Evolutionary conservation across 2,113 vertebrate genomes (phyloP), one percentile per base, ranked within the genome.

Genomic region (Salvelinus fontinalis): DNA sequence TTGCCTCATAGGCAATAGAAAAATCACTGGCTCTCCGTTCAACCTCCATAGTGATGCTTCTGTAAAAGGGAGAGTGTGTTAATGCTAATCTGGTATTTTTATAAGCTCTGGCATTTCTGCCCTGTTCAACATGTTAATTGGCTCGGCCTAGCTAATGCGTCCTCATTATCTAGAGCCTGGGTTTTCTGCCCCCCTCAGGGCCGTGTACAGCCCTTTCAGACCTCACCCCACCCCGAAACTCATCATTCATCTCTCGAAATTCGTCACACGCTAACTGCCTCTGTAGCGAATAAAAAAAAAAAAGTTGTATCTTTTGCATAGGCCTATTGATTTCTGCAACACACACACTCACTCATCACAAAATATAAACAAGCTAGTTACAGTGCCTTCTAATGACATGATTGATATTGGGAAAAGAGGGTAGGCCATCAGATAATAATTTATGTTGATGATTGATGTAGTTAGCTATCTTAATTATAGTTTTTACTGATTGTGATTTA

Each of bases 1-100:
- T 93, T 87, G 72, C 88, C 77, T 90, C 78, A 73, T 91, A 83
- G 89, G 83, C 84, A 84, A 77, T 57, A 75, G 72, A 59, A 86
- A 83, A 84, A 90, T 82, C 54, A 75, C 67, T 84, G 80, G 49
- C 83, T 18, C 48, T 67, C 27, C 71, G 57, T 74, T 68, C 51
- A 86, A 49, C 67, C 68, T 88, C 91, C 77, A 70, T 73, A 77
- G 78, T 1, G 14, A 20, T 20, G 0, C 6, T 44, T 5, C 70
- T 31, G 20, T 71, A 86, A 77, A 85, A 82, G 71, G 81, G 83
- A 71, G 85, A 82, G 72, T 70, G 75, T 68, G 26, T 72, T 74
- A 74, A 82, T 49, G 49, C 73, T 77, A 78, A 79, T 77, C 73
- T 86, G 79, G 84, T 57, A 74, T 80, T 39, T 7, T 81, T 26